Evolutionary conservation across 2,888 invertebrate genomes (phyloP), one percentile per base, ranked within the genome.

Genomic region (Polydrusus tereticollis): DNA sequence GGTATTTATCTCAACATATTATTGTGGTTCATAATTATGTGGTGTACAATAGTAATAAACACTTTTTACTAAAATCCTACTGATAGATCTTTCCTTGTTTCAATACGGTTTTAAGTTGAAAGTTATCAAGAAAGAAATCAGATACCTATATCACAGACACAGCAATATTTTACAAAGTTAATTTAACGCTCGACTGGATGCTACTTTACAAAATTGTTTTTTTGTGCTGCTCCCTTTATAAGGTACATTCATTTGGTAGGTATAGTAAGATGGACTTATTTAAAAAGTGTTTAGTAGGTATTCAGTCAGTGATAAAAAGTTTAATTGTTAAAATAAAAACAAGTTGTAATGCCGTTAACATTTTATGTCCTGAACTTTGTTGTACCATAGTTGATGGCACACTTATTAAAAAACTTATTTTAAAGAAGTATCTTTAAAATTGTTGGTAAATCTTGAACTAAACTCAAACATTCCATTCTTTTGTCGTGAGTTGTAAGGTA

Each of bases 121-220:
- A 71, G 60, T 59, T 71, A 71, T 68, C 72, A 67, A 63, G 58
- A 67, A 68, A 72, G 72, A 72, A 72, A 72, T 72, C 72, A 50
- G 68, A 72, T 58, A 72, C 72, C 68, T 72, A 72, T 72, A 72
- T 72, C 72, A 77, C 78, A 79, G 78, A 78, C 73, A 79, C 80
- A 80, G 81, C 78, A 78, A 81, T 82, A 82, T 81, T 81, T 82
- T 80, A 81, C 81, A 72, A 78, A 82, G 82, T 82, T 83, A 83
- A 83, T 83, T 83, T 82, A 81, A 82, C 82, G 82, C 81, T 81
- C 81, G 78, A 82, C 78, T 82, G 82, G 80, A 80, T 79, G 77
- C 78, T 75, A 75, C 77, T 77, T 78, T 78, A 78, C 77, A 75
- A n/a, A n/a, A 77, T 78, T 79, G 78, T 78, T 79, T 79, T 78